Conservation (phyloP, 2,113 vertebrate genomes). For the Pelusios castaneus region DNA sequence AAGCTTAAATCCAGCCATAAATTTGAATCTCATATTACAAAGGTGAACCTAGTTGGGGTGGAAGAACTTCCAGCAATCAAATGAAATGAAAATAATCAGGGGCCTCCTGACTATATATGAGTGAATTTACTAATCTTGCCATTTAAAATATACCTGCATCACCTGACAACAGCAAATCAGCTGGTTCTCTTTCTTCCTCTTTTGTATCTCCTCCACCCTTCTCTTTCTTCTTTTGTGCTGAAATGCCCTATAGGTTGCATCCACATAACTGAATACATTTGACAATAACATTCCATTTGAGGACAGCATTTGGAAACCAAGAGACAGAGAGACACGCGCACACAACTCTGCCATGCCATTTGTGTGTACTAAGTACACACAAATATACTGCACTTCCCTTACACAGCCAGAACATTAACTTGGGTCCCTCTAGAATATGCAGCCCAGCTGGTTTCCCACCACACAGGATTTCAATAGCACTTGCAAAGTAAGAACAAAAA, state of each 20-base stretch:
- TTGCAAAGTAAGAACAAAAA: background rate
- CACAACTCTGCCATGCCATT: background rate
- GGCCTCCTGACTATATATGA: accelerated
- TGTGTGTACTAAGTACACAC: accelerated
- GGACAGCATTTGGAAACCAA: background rate
- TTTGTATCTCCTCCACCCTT: background rate
- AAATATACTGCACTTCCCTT: background rate
- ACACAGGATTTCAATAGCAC: background rate
- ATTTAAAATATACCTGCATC: constrained; percentile 8
- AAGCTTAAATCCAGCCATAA: background rate
- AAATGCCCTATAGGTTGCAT: background rate
- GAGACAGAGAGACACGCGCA: background rate
- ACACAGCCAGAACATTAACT: background rate
- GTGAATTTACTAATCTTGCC: background rate
- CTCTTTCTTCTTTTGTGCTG: background rate
- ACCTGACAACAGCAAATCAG: background rate
- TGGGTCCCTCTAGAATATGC: background rate
- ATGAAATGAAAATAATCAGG: background rate
- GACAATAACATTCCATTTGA: accelerated
- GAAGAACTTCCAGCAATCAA: background rate
- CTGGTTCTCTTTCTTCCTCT: background rate
- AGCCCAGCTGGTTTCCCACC: background rate
- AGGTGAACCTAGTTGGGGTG: background rate
- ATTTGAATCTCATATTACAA: background rate
- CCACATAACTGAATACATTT: background rate